phyloP scores from a whole-genome alignment of 2,888 invertebrate species.

The Macropis europaea region DNA sequence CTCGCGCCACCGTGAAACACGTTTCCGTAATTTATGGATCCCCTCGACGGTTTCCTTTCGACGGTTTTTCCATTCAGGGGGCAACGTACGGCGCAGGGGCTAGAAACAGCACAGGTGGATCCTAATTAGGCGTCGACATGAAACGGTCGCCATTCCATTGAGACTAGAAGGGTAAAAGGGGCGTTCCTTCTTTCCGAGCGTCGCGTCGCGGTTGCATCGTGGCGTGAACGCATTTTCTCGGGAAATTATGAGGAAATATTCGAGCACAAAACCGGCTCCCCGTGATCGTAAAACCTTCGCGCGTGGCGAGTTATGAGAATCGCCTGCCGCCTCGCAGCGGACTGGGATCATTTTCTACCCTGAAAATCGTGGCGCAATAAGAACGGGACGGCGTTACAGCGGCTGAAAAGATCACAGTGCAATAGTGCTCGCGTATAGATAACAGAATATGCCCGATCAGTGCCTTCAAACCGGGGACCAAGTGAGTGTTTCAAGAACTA shows the following conservation, averaged over 20 bases:
- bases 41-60: constrained; percentile 5
- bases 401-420: too few species aligned
- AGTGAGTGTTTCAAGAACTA: too few species aligned
- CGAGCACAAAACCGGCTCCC: constrained; percentile 3
- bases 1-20: constrained; percentile 11
- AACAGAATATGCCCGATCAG: too few species aligned
- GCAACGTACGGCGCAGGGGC: background rate
- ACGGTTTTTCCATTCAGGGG: constrained; percentile 6
- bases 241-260: constrained; percentile 25
- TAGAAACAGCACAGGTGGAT: background rate
- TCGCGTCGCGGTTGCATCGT: background rate
- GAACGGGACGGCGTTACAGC: background rate
- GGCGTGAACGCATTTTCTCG: background rate
- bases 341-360: constrained; percentile 11
- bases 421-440: too few species aligned
- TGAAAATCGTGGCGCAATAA: constrained; percentile 9
- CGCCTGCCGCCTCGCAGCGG: constrained; percentile 3
- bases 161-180: background rate
- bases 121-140: constrained; percentile 53
- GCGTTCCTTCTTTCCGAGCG: background rate
- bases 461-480: too few species aligned
- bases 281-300: background rate
- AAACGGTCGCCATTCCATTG: background rate
- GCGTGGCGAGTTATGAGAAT: constrained; percentile 4
- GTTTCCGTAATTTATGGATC: constrained; percentile 52